A percentile compares a stretch with the other conserved stretches of the same genome.
Conservation (phyloP, 2,888 invertebrate species). For the Pammene aurita region DNA sequence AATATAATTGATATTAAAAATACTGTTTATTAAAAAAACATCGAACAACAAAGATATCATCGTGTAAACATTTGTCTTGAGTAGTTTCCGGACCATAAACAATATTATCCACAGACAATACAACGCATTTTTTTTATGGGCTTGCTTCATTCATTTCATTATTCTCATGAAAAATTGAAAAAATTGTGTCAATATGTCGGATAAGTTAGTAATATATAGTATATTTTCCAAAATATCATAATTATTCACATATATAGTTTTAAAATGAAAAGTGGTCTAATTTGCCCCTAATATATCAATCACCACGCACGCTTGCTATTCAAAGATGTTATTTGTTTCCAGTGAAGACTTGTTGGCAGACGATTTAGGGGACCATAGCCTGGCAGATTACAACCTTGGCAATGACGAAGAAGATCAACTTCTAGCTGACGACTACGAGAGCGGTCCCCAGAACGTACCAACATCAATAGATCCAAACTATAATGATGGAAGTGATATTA, state of each 20-base stretch:
- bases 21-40: no score
- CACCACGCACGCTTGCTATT: slow-evolving; percentile 16
- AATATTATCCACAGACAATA: slow-evolving; percentile 4
- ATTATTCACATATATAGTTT: background rate
- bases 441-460: slow-evolving; percentile 70
- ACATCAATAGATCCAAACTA: slow-evolving; percentile 58
- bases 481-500: slow-evolving; percentile 57
- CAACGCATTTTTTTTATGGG: background rate
- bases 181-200: slow-evolving; percentile 75
- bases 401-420: slow-evolving; percentile 80
- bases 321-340: slow-evolving; percentile 52
- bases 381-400: slow-evolving; percentile 78
- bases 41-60: background rate
- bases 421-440: slow-evolving; percentile 75
- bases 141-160: no score
- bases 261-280: background rate
- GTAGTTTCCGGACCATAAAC: slow-evolving; percentile 1
- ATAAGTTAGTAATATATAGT: slow-evolving; percentile 75
- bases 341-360: slow-evolving; percentile 80
- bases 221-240: slow-evolving; percentile 14
- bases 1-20: no score
- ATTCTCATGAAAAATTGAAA: slow-evolving; percentile 27
- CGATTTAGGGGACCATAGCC: slow-evolving; percentile 78
- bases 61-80: slow-evolving; percentile 1
- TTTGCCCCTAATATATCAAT: background rate